These are phyloP conservation scores for Ctenosaura bakeri DNA, from an alignment of 2,797 vertebrate species.

Conservation along the genomic window DNA sequence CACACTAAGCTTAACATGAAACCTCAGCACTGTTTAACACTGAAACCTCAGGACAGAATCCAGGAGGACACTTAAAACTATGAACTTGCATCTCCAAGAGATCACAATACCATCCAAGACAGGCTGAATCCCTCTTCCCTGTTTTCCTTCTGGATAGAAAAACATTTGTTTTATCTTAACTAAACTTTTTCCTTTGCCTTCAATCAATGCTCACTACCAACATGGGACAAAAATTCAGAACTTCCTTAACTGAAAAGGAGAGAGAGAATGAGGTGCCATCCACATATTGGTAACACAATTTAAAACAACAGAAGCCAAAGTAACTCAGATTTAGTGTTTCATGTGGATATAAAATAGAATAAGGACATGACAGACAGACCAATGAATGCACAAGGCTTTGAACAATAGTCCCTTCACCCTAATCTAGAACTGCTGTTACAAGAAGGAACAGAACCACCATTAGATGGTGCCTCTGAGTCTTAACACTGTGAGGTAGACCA, in stretches of 20 bases:
- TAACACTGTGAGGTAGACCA: no score
- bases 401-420: not conserved
- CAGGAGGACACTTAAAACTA: no score
- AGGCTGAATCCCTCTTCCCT: no score
- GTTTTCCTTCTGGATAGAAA: no score
- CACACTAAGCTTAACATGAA: not conserved
- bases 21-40: no score
- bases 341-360: not conserved
- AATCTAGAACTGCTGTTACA: not conserved
- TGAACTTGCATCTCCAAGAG: no score
- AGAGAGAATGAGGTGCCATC: not conserved
- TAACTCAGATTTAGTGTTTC: no score
- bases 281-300: not conserved
- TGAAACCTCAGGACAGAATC: no score
- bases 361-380: not conserved
- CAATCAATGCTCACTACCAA: not conserved
- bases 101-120: no score
- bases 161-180: no score
- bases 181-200: not conserved
- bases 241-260: not conserved
- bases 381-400: not conserved
- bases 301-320: not conserved
- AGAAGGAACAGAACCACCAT: not conserved
- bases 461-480: not conserved
- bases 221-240: not conserved